phyloP scores from a whole-genome alignment of 1,140 invertebrate species.

The Xylocopa sonorina region DNA sequence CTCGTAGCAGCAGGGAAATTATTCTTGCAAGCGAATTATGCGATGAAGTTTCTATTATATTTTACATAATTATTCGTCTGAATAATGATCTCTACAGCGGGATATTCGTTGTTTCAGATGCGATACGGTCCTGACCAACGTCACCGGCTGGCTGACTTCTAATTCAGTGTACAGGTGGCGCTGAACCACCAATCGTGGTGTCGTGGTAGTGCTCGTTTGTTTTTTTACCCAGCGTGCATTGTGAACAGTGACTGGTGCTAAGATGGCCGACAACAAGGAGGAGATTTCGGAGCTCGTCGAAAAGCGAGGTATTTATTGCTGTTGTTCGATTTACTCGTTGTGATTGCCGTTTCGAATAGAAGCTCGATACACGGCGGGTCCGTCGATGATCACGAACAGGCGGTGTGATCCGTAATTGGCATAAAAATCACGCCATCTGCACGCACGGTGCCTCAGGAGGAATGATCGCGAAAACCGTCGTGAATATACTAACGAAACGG shows the following conservation, averaged over 20 bases:
- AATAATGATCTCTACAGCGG: background rate
- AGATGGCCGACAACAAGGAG: slow-evolving; percentile 85
- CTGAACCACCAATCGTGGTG: slow-evolving; percentile 38
- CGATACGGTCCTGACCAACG: slow-evolving; percentile 42
- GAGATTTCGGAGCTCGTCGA: slow-evolving; percentile 83
- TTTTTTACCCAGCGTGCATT: slow-evolving; percentile 81
- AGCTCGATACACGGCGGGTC: background rate
- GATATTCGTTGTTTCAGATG: background rate
- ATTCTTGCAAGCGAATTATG: too few species aligned
- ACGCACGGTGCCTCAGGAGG: slow-evolving; percentile 44
- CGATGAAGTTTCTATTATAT: too few species aligned
- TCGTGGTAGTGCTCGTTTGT: slow-evolving; percentile 69
- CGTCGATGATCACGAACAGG: slow-evolving; percentile 8
- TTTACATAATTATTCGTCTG: too few species aligned
- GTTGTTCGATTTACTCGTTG: slow-evolving; percentile 36
- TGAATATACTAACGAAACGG: slow-evolving; percentile 37
- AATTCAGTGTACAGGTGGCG: slow-evolving; percentile 56
- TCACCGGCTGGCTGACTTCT: slow-evolving; percentile 36
- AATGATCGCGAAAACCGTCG: slow-evolving; percentile 49
- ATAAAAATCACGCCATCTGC: slow-evolving; percentile 72
- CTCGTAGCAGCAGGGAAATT: background rate
- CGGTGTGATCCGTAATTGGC: slow-evolving; percentile 53
- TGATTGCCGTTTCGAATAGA: slow-evolving; percentile 19
- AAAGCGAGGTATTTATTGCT: slow-evolving; percentile 82
- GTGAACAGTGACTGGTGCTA: slow-evolving; percentile 82